Evolutionary conservation across 2,888 invertebrate genomes (phyloP).

Genomic region (Cetonia aurata): DNA sequence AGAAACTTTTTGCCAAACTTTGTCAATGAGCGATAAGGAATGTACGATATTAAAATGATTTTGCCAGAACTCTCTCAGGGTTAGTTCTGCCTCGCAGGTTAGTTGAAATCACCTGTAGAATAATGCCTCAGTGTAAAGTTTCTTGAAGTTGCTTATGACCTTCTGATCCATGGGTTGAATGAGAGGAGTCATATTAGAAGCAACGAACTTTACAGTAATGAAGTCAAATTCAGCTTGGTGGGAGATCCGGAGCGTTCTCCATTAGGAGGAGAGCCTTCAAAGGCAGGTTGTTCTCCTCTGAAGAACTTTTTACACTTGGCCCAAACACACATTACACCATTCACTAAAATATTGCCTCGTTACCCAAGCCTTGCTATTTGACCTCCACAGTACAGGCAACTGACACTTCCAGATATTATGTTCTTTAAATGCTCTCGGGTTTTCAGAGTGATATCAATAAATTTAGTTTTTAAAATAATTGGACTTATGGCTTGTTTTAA

Average conservation of each 20-base stretch:
- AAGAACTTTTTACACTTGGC: conserved; percentile 55
- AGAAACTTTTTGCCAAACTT: too few species aligned
- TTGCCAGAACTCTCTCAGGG: conserved; percentile 31
- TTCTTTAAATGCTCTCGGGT: conserved; percentile 49
- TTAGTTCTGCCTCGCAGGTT: conserved; percentile 43
- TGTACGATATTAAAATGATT: conserved; percentile 53
- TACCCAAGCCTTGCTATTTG: conserved; percentile 1
- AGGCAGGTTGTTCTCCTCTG: conserved; percentile 55
- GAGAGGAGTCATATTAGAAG: conserved; percentile 48
- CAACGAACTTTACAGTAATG: conserved; percentile 15
- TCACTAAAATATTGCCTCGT: conserved; percentile 37
- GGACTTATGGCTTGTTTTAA: conserved; percentile 49
- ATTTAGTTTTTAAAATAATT: conserved; percentile 50
- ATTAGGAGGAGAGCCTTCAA: conserved; percentile 50
- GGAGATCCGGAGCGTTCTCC: not conserved
- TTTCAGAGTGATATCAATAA: conserved; percentile 50
- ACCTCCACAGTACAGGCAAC: not conserved
- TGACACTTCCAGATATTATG: conserved; percentile 24
- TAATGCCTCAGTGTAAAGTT: conserved; percentile 53
- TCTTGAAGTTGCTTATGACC: conserved; percentile 54
- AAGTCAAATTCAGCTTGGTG: conserved; percentile 21
- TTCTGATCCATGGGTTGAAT: conserved; percentile 56
- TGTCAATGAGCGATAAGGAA: not conserved
- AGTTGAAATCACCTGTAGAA: conserved; percentile 21
- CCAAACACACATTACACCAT: conserved; percentile 51